A percentile compares a stretch with the other conserved stretches of the same genome.
Conservation (phyloP, 2,888 invertebrate genomes). For the Phytoseiulus persimilis region DNA sequence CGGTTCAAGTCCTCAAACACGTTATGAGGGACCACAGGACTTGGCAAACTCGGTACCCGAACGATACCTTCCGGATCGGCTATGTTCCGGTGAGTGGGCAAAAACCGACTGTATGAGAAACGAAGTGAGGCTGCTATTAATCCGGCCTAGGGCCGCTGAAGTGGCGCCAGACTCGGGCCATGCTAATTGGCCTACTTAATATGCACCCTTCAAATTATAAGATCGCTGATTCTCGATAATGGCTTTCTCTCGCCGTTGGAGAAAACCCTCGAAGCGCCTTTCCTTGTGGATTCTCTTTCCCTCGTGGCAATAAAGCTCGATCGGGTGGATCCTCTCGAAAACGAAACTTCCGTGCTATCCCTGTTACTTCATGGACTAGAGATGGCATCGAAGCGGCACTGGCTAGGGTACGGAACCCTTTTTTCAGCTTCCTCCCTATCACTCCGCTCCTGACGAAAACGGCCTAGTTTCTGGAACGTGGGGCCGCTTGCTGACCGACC, state of each 20-base stretch:
- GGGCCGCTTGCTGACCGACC: not conserved
- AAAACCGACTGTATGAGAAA: too few relatives aligned
- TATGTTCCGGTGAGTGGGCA: constrained; percentile 6
- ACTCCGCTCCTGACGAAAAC: not conserved
- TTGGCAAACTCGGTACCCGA: not conserved
- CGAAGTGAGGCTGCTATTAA: not conserved
- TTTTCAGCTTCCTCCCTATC: not conserved
- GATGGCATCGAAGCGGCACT: not conserved
- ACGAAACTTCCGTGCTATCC: too few relatives aligned
- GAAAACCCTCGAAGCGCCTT: not conserved
- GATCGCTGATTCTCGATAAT: not conserved
- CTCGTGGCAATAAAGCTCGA: too few relatives aligned
- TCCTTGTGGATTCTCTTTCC: too few relatives aligned
- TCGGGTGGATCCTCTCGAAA: too few relatives aligned
- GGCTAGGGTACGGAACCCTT: not conserved
- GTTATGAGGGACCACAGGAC: not conserved
- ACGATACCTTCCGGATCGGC: constrained; percentile 12
- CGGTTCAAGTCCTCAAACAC: too few relatives aligned
- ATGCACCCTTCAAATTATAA: not conserved
- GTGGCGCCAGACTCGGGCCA: not conserved
- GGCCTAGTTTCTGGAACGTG: not conserved
- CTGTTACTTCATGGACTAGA: too few relatives aligned
- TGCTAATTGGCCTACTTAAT: not conserved
- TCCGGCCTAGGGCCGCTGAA: not conserved
- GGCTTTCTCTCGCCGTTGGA: not conserved